These are phyloP conservation scores for Laterallus jamaicensis DNA, from an alignment of 2,113 vertebrate species.

Conservation along the genomic window DNA sequence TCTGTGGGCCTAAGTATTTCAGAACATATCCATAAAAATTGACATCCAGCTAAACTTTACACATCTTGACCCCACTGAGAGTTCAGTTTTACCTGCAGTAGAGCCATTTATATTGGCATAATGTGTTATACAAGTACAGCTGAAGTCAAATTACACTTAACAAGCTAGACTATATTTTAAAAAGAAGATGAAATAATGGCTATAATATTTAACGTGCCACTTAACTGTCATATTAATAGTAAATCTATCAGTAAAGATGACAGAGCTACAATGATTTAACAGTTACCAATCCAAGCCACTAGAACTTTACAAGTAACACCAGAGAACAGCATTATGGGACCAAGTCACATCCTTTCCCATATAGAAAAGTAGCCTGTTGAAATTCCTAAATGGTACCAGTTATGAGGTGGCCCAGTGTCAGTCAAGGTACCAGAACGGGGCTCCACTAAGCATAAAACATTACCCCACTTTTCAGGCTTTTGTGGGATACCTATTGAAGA, in stretches of 20 bases:
- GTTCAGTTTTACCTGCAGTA: neutral
- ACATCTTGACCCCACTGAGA: neutral
- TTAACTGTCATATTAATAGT: constrained; percentile 25
- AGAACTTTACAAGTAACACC: neutral
- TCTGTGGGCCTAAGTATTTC: neutral
- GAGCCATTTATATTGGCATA: neutral
- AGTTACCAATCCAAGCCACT: neutral
- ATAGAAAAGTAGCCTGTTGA: neutral
- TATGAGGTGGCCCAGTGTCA: neutral
- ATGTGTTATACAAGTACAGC: neutral
- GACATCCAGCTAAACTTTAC: constrained; percentile 19
- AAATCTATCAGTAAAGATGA: constrained; percentile 30
- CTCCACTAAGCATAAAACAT: neutral
- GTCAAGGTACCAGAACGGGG: neutral
- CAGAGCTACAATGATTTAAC: neutral
- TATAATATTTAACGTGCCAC: constrained; percentile 42
- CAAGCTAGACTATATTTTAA: neutral
- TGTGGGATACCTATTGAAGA: neutral
- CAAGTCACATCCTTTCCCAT: neutral
- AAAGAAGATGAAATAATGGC: constrained; percentile 34
- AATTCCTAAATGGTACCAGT: neutral
- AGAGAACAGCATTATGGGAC: neutral
- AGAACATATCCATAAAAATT: constrained; percentile 28
- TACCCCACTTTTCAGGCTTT: neutral
- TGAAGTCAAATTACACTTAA: constrained; percentile 48